Evolutionary conservation across 2,113 vertebrate species (phyloP).

Genomic region (Petroica traversi): DNA sequence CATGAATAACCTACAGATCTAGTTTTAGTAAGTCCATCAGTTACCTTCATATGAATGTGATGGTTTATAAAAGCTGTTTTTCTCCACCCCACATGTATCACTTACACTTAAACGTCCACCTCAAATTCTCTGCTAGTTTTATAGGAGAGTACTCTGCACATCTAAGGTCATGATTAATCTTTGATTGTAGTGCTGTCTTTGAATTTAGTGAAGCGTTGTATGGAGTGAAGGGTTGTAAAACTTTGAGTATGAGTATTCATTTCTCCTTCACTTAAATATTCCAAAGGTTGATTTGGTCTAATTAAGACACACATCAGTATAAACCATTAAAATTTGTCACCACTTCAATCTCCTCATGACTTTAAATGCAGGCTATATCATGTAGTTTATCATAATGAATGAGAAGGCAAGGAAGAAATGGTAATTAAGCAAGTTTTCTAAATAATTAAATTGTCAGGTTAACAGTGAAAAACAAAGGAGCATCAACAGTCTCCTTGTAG

Average conservation of each 20-base stretch:
- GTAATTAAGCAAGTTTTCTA: neutral
- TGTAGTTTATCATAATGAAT: neutral
- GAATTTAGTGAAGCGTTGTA: neutral
- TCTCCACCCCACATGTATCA: neutral
- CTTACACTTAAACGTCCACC: neutral
- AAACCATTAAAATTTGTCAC: neutral
- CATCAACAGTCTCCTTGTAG: neutral
- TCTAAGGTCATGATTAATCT: neutral
- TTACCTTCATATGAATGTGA: neutral
- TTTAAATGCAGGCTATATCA: neutral
- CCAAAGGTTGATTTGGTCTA: neutral
- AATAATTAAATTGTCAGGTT: neutral
- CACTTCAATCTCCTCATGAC: neutral
- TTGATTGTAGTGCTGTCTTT: neutral
- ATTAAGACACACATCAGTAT: neutral
- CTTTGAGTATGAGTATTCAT: neutral
- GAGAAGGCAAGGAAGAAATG: neutral
- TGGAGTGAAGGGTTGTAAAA: neutral
- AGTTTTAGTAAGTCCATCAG: neutral
- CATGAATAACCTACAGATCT: neutral
- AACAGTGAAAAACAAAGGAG: neutral
- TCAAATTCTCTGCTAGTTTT: neutral
- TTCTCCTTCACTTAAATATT: neutral
- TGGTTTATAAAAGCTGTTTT: neutral
- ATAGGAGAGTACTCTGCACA: neutral